Percentiles rank a stretch among this genome's conserved stretches.
These are phyloP conservation scores for Eupeodes corollae DNA, from an alignment of 1,140 invertebrate species.

Conservation along the genomic window DNA sequence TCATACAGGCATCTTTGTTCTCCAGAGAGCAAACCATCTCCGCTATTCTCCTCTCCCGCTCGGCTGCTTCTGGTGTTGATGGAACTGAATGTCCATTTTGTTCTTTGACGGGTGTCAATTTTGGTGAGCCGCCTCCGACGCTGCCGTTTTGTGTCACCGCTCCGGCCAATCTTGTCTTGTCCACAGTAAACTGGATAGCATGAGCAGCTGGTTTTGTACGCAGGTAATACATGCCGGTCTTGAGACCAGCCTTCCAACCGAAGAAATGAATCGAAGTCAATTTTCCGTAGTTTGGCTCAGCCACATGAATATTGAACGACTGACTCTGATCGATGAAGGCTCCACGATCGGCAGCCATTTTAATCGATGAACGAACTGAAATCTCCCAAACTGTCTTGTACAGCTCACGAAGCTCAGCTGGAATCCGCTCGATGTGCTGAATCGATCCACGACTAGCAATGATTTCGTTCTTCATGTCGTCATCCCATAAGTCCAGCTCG, in stretches of 20 bases:
- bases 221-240: slow-evolving; percentile 99
- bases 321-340: slow-evolving; percentile 99
- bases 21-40: slow-evolving; percentile 75
- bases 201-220: slow-evolving; percentile 92
- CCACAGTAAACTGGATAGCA: slow-evolving; percentile 96
- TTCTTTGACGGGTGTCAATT: slow-evolving; percentile 8
- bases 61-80: slow-evolving; percentile 13
- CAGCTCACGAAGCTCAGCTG: slow-evolving; percentile 75
- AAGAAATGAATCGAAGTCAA: slow-evolving; percentile 98
- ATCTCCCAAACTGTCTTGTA: slow-evolving; percentile 99
- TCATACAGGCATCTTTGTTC: slow-evolving; percentile 84
- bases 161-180: slow-evolving; percentile 58
- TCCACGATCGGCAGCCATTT: slow-evolving; percentile 96
- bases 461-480: slow-evolving; percentile 93
- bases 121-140: slow-evolving; percentile 37
- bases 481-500: slow-evolving; percentile 82
- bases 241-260: slow-evolving; percentile 91
- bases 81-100: not conserved
- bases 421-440: slow-evolving; percentile 82
- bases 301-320: slow-evolving; percentile 93
- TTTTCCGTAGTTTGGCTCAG: slow-evolving; percentile 85
- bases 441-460: slow-evolving; percentile 88
- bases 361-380: slow-evolving; percentile 82
- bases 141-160: slow-evolving; percentile 3
- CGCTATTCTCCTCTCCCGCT: slow-evolving; percentile 54